These are phyloP conservation scores for Latrodectus geometricus DNA, from an alignment of 1,140 invertebrate species.

Conservation along the genomic window DNA sequence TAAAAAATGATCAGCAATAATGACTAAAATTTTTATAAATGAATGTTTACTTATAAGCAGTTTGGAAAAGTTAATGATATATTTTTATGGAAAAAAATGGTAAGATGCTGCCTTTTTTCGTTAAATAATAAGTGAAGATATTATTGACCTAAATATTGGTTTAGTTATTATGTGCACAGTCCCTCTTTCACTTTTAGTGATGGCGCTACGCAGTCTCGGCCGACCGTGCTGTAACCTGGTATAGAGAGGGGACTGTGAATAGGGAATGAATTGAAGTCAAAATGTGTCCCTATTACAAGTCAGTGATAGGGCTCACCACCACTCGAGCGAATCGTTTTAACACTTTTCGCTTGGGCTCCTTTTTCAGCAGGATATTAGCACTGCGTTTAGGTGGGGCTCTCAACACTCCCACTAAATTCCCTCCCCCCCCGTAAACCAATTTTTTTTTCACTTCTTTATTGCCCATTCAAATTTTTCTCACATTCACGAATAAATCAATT, in stretches of 20 bases:
- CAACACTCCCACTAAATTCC: neutral
- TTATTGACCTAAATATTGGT: too few relatives aligned
- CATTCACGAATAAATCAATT: too few relatives aligned
- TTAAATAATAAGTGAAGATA: too few relatives aligned
- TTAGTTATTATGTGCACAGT: neutral
- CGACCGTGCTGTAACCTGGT: neutral
- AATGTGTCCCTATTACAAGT: neutral
- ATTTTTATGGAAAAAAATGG: too few relatives aligned
- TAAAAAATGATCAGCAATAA: too few relatives aligned
- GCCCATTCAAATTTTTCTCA: too few relatives aligned
- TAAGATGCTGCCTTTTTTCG: too few relatives aligned
- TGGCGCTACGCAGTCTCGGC: neutral
- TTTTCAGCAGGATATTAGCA: neutral
- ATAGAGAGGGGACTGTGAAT: neutral
- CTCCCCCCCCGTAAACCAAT: too few relatives aligned
- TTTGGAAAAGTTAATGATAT: too few relatives aligned
- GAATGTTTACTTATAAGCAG: too few relatives aligned
- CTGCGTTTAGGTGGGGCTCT: neutral
- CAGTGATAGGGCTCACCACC: neutral
- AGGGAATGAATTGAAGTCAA: neutral
- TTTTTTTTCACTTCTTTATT: too few relatives aligned
- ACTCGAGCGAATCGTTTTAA: neutral
- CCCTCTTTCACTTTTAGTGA: neutral
- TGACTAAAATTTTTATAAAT: too few relatives aligned
- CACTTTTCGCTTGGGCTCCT: neutral